Evolutionary conservation across 2,113 vertebrate genomes (phyloP).

Genomic region (zebrafish (Danio rerio)): DNA sequence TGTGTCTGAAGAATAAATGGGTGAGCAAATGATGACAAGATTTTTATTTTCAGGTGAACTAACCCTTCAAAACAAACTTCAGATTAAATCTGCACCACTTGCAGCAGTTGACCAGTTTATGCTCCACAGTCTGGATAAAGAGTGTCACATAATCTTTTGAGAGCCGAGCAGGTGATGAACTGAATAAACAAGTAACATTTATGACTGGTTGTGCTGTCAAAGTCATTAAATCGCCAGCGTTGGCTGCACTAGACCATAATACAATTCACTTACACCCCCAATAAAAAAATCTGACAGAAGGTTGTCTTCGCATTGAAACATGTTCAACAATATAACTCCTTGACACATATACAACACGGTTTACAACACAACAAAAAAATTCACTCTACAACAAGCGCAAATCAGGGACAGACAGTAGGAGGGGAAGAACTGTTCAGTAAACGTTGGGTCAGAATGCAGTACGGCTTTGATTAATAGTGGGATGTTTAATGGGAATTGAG

Average conservation of each 20-base stretch:
- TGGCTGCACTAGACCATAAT: not conserved
- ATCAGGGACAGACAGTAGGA: not conserved
- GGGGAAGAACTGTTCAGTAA: conserved; percentile 25
- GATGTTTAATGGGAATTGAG: conserved; percentile 52
- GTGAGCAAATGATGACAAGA: too few species aligned
- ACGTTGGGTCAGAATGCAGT: conserved; percentile 13
- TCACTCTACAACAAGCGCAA: not conserved
- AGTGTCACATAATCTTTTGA: not conserved
- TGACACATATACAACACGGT: not conserved
- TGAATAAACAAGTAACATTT: not conserved
- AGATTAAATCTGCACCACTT: not conserved
- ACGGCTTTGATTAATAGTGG: conserved; percentile 49
- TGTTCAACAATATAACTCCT: conserved; percentile 8
- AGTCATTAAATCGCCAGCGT: not conserved
- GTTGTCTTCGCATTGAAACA: not conserved
- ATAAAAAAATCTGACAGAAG: not conserved
- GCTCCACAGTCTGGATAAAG: not conserved
- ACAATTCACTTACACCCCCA: not conserved
- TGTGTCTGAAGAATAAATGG: too few species aligned
- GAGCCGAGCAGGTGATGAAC: not conserved
- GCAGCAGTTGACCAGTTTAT: not conserved
- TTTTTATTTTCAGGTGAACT: too few species aligned
- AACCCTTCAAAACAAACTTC: not conserved
- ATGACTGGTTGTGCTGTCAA: not conserved
- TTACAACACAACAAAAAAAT: not conserved